These are phyloP conservation scores for Phoronis australis DNA, from an alignment of 2,888 invertebrate species.

Conservation along the genomic window DNA sequence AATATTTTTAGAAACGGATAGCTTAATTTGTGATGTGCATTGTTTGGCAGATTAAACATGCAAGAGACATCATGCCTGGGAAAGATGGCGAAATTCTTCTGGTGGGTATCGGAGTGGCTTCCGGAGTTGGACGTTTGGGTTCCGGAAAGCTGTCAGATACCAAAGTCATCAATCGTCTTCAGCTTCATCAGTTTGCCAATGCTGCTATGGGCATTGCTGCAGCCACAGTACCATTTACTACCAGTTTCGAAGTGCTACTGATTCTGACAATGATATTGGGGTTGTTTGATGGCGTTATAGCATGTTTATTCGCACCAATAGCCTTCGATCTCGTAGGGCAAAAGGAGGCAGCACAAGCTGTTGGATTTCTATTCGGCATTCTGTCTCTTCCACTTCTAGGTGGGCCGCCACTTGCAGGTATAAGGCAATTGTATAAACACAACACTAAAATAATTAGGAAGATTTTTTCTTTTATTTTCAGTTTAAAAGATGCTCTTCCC, in stretches of 20 bases:
- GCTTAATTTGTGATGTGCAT: too few species aligned
- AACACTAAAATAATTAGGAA: too few species aligned
- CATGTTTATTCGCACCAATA: slow-evolving; percentile 83
- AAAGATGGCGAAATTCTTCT: slow-evolving; percentile 71
- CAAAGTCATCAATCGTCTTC: slow-evolving; percentile 71
- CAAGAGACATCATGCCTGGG: slow-evolving; percentile 58
- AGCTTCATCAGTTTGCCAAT: slow-evolving; percentile 69
- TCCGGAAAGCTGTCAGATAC: slow-evolving; percentile 81
- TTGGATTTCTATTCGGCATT: slow-evolving; percentile 81
- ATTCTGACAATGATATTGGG: slow-evolving; percentile 77
- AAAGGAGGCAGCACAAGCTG: slow-evolving; percentile 79
- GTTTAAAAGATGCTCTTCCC: too few species aligned
- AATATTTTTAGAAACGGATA: too few species aligned
- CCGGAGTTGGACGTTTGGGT: slow-evolving; percentile 75
- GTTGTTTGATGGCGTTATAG: slow-evolving; percentile 86
- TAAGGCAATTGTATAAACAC: too few species aligned
- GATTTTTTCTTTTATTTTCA: too few species aligned
- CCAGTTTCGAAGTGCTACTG: slow-evolving; percentile 63
- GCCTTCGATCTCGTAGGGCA: slow-evolving; percentile 84
- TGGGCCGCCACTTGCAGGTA: slow-evolving; percentile 81
- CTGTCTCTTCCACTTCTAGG: slow-evolving; percentile 79
- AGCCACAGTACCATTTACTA: slow-evolving; percentile 42
- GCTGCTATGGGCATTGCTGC: slow-evolving; percentile 38
- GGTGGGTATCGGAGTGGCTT: slow-evolving; percentile 78
- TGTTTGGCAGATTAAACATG: slow-evolving; percentile 67